Evolutionary conservation across 2,797 vertebrate species (phyloP).

Genomic region (Hemitrygon akajei): DNA sequence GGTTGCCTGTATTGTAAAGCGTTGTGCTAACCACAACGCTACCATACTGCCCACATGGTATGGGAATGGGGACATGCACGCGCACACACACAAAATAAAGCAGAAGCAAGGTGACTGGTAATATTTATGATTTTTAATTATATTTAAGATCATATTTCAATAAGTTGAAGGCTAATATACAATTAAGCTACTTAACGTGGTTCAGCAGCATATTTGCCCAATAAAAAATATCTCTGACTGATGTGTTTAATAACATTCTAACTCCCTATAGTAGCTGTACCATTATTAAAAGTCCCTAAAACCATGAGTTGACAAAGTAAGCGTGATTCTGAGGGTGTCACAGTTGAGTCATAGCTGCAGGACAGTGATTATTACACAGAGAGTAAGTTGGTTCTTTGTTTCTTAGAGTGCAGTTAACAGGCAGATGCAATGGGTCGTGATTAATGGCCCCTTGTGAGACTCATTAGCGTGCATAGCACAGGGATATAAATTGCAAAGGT

Average conservation of each 20-base stretch:
- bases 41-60: too few relatives aligned
- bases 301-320: background rate
- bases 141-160: background rate
- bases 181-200: background rate
- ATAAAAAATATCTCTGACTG: conserved; percentile 8
- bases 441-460: background rate
- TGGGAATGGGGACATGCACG: too few relatives aligned
- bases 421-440: background rate
- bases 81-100: background rate
- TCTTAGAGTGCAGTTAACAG: background rate
- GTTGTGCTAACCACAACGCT: too few relatives aligned
- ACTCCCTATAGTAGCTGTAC: conserved; percentile 12
- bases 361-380: background rate
- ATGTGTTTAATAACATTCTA: conserved; percentile 23
- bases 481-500: background rate
- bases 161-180: background rate
- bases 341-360: background rate
- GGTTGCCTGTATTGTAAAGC: too few relatives aligned
- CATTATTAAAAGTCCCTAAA: background rate
- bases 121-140: conserved; percentile 23
- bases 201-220: background rate
- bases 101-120: background rate
- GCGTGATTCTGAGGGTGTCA: too few relatives aligned
- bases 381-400: background rate
- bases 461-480: background rate